phyloP scores from a whole-genome alignment of 2,888 invertebrate genomes.

The Ditylenchus weischeri region DNA sequence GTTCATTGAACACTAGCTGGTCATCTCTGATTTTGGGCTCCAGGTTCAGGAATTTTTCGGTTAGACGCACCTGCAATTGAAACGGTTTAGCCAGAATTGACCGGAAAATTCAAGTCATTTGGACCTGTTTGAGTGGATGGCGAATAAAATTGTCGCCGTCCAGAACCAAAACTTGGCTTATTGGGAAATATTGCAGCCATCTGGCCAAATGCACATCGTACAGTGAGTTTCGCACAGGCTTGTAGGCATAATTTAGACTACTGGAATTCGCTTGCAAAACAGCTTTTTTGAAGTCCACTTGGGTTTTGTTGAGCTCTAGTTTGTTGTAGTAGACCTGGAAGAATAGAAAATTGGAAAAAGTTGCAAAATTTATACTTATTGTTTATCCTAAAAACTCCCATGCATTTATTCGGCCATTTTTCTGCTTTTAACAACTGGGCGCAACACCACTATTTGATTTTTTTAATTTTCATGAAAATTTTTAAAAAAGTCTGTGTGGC shows the following conservation, averaged over 20 bases:
- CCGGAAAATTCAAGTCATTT: no score
- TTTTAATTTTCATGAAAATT: no score
- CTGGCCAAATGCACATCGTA: constrained; percentile 83
- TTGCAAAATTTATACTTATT: no score
- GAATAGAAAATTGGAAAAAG: constrained; percentile 1
- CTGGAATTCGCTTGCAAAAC: constrained; percentile 59
- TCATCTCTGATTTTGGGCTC: constrained; percentile 72
- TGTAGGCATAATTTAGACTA: constrained; percentile 59
- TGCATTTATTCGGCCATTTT: no score
- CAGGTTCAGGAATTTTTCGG: constrained; percentile 81
- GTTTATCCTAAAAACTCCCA: no score
- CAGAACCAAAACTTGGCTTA: constrained; percentile 81
- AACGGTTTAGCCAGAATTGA: constrained; percentile 7
- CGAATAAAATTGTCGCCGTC: constrained; percentile 87
- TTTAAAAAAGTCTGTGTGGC: no score
- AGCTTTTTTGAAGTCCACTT: constrained; percentile 60
- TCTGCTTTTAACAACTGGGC: no score
- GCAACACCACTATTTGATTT: no score
- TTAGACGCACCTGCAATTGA: constrained; percentile 68
- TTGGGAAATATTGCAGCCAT: constrained; percentile 88
- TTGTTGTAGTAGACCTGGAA: constrained; percentile 53
- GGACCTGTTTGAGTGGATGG: constrained; percentile 77
- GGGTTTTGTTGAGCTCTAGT: constrained; percentile 51
- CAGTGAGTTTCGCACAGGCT: constrained; percentile 70
- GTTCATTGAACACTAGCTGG: constrained; percentile 93